Evolutionary conservation across 1,140 invertebrate genomes (phyloP), one percentile per base, ranked within the genome.

Genomic region (Eciton burchellii): DNA sequence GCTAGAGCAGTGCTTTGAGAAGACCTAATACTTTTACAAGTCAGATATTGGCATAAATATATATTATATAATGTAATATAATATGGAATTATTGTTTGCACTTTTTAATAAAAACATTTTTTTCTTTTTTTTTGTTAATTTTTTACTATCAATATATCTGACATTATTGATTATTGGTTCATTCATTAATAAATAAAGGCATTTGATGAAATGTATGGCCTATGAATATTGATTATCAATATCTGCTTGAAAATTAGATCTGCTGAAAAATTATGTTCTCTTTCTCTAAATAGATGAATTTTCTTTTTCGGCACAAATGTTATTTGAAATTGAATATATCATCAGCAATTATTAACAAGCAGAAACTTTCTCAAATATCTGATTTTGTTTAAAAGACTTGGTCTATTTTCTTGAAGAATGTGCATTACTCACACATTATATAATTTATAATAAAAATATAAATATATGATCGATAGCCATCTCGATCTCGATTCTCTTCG

Each of bases 141-240:
- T 54, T 54, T 9, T n/a, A 5, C 11, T 52, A 52, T n/a, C 14
- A 4, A n/a, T 54, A 54, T 54, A n/a, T 21, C 19, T 21, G n/a
- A 52, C 49, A n/a, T 16, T 54, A 54, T 6, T 14, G 8, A 63
- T 62, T 49, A 35, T 47, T 47, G 43, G 12, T 63, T 16, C 24
- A 45, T 79, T 56, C n/a, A 79, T 68, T 54, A 21, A 35, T 35
- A 6, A 56, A 49, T 11, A 11, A n/a, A 56, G 16, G 5, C 26
- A 68, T 68, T 68, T 56, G 56, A n/a, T 68, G 16, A 79, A 43
- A 54, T 24, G 24, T 79, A 57, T 19, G 74, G 74, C 74, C 74
- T 79, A 79, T 52, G n/a, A 26, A 68, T 52, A 35, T 60, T 60
- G 21, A 73, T 29, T 76, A 12, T 43, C 6, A 35, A 70, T 79